phyloP scores from a whole-genome alignment of 2,888 invertebrate species.

The Sicus ferrugineus region DNA sequence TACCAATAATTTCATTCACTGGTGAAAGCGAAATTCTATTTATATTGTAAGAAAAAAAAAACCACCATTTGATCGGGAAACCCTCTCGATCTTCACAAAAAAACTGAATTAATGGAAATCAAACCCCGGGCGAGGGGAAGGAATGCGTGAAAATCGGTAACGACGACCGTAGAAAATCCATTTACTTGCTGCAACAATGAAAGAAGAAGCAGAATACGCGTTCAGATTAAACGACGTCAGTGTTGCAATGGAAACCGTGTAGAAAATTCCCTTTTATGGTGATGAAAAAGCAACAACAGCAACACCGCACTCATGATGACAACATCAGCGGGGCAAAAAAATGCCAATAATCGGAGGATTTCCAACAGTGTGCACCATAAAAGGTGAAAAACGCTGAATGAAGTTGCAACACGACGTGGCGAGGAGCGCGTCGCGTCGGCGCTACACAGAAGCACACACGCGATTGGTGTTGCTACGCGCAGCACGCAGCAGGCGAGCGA shows the following conservation, averaged over 20 bases:
- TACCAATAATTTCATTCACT: neutral
- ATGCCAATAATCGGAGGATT: constrained; percentile 19
- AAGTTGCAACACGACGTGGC: constrained; percentile 4
- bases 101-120: neutral
- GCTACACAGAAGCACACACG: neutral
- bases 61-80: neutral
- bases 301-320: neutral
- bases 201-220: neutral
- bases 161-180: neutral
- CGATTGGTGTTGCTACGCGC: too few species aligned
- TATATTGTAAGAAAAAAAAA: neutral
- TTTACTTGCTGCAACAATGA: neutral
- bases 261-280: neutral
- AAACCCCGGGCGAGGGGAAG: neutral
- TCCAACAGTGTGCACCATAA: constrained; percentile 24
- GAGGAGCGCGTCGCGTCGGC: neutral
- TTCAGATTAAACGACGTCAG: too few species aligned
- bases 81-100: neutral
- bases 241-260: neutral
- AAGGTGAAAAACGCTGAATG: constrained; percentile 17
- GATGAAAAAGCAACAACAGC: neutral
- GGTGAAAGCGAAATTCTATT: neutral
- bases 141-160: neutral
- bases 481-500: too few species aligned
- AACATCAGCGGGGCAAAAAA: neutral